Evolutionary conservation across 92 coral and sea anemone species (phyloP).

Genomic region (Diadumene lineata): DNA sequence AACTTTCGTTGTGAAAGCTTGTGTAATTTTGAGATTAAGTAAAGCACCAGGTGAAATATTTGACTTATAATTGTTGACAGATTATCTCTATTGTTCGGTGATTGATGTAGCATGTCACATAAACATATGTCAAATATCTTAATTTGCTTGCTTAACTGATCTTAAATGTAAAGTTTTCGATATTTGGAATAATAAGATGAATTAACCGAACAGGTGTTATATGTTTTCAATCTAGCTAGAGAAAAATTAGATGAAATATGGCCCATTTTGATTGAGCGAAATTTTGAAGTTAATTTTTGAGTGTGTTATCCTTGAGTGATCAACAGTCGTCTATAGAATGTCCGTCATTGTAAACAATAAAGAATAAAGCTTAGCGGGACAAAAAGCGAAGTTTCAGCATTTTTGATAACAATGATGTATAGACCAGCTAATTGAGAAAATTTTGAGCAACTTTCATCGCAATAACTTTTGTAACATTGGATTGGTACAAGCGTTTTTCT

Average conservation of each 20-base stretch:
- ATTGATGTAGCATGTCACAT: background rate
- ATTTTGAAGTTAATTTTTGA: too few relatives aligned
- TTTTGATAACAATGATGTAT: background rate
- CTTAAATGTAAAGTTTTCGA: too few relatives aligned
- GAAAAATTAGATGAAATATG: too few relatives aligned
- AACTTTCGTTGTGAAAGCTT: background rate
- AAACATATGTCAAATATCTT: background rate
- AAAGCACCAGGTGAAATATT: constrained; percentile 3
- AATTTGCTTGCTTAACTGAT: too few relatives aligned
- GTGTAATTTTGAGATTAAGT: background rate
- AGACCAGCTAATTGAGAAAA: background rate
- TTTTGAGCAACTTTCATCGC: background rate
- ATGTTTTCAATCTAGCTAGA: too few relatives aligned
- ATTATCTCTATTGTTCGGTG: background rate
- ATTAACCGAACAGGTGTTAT: too few relatives aligned
- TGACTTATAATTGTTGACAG: constrained; percentile 5
- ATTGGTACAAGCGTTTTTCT: background rate
- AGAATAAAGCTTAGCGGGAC: background rate
- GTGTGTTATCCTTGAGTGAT: background rate
- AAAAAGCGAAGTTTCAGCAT: constrained; percentile 9
- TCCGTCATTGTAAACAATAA: background rate
- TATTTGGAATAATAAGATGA: too few relatives aligned
- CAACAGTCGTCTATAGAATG: background rate
- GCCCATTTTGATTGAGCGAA: too few relatives aligned
- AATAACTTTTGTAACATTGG: background rate